Evolutionary conservation across 2,888 invertebrate species (phyloP), one percentile per base, ranked within the genome.

Genomic region (Sarcophaga variegata): DNA sequence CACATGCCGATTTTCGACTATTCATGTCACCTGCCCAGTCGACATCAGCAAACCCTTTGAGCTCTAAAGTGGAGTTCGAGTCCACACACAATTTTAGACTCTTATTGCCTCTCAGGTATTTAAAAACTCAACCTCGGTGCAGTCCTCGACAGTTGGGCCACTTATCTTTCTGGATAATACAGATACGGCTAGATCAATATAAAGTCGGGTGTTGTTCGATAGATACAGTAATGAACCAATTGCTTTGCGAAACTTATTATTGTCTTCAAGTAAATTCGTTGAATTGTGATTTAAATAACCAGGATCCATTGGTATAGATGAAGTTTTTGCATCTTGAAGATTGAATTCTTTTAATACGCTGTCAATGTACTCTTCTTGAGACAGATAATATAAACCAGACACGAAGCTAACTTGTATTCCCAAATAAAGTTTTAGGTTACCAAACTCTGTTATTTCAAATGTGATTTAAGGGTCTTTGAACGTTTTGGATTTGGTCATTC

Each of bases 231-330:
- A 3, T 3, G 49, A 49, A 12, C 49, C 49, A 49, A 49, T 12
- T 2, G 49, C 49, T 49, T 49, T 49, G 11, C 49, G 49, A 49
- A 12, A 49, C 12, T 11, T 11, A 49, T 12, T 12, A 4, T 49
- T 49, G 47, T 64, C 22, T 22, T 27, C 45, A 20, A 79, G 14
- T 22, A 70, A 27, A 25, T 59, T 60, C 14, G 3, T 25, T 5
- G 11, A 64, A 25, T 8, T 25, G 4, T 3, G 0, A 11, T 64
- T 81, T 5, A 75, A 37, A 70, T 82, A 82, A n/a, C 75, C 70
- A 5, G 81, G 69, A 64, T 81, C 81, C 22, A 75, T 67, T n/a
- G 81, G 69, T n/a, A 81, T 69, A 4, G 74, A 25, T 3, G 81
- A 81, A 49, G n/a, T 22, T 22, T 17, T 14, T 59, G 81, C 62